phyloP scores from a whole-genome alignment of 2,888 invertebrate genomes.

The Xanthia icteritia region DNA sequence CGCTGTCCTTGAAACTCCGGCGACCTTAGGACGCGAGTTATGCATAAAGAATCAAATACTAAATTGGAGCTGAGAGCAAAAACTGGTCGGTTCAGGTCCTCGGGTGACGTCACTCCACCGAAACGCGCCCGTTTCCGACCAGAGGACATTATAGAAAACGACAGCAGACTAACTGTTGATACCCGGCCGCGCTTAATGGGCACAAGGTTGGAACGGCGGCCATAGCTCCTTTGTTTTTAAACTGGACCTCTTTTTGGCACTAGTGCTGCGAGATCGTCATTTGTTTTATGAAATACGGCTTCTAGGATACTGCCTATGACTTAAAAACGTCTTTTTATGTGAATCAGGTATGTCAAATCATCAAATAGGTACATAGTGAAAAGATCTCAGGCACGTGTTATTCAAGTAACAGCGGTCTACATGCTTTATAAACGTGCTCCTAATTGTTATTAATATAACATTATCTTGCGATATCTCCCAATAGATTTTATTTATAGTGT shows the following conservation, averaged over 20 bases:
- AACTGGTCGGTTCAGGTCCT: slow-evolving; percentile 82
- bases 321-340: not conserved
- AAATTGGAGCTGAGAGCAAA: slow-evolving; percentile 84
- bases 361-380: too few relatives aligned
- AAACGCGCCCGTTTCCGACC: slow-evolving; percentile 82
- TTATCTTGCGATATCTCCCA: not conserved
- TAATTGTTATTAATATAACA: slow-evolving; percentile 5
- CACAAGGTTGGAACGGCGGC: slow-evolving; percentile 72
- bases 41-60: slow-evolving; percentile 89
- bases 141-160: slow-evolving; percentile 75
- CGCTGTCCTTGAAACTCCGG: slow-evolving; percentile 85
- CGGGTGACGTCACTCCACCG: slow-evolving; percentile 82
- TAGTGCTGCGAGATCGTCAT: slow-evolving; percentile 17
- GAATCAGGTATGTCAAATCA: not conserved
- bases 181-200: slow-evolving; percentile 62
- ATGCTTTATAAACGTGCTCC: not conserved
- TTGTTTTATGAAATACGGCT: slow-evolving; percentile 4
- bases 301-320: not conserved
- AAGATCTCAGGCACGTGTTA: not conserved
- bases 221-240: slow-evolving; percentile 66
- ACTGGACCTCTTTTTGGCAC: slow-evolving; percentile 25
- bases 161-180: slow-evolving; percentile 79
- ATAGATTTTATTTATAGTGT: slow-evolving; percentile 8
- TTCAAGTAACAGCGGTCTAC: not conserved
- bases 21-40: slow-evolving; percentile 88